A percentile compares a stretch with the other conserved stretches of the same genome.
Conservation (phyloP, 2,888 invertebrate genomes). For the Nematopogon swammerdamellus region DNA sequence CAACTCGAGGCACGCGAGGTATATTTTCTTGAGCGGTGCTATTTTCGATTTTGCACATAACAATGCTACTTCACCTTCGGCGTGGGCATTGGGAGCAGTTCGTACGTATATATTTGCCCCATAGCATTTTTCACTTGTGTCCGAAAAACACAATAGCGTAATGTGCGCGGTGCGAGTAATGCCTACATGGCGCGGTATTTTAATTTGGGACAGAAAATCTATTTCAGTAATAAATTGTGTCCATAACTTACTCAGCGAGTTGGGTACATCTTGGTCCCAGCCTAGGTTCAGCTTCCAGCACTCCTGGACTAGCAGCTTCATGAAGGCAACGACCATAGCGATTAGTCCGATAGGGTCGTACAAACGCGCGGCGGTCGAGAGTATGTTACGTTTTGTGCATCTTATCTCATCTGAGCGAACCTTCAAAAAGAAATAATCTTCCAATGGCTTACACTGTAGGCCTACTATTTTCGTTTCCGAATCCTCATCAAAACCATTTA, state of each 20-base stretch:
- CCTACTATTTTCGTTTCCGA: conserved; percentile 2
- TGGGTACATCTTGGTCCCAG: conserved; percentile 1
- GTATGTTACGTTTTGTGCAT: conserved; percentile 4
- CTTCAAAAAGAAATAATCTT: conserved; percentile 1
- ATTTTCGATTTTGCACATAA: conserved; percentile 3
- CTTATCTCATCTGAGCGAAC: neutral
- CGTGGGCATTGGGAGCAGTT: neutral
- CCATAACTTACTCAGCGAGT: neutral
- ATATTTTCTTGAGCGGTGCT: conserved; percentile 3
- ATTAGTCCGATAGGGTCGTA: conserved; percentile 2
- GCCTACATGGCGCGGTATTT: conserved; percentile 2
- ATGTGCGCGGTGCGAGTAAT: neutral
- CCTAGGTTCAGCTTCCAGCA: conserved; percentile 1
- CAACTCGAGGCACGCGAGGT: conserved; percentile 6
- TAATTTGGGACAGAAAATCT: neutral
- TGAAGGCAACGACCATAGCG: neutral
- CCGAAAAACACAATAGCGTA: conserved; percentile 2
- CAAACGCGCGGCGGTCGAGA: neutral
- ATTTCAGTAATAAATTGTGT: neutral
- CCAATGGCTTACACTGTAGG: neutral
- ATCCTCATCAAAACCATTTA: neutral
- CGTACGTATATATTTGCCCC: conserved; percentile 3
- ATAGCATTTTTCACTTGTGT: conserved; percentile 2
- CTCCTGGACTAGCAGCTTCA: conserved; percentile 3
- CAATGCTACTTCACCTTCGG: neutral